Evolutionary conservation across 2,888 invertebrate genomes (phyloP), one percentile per base, ranked within the genome.

Genomic region (Cactoblastis cactorum): DNA sequence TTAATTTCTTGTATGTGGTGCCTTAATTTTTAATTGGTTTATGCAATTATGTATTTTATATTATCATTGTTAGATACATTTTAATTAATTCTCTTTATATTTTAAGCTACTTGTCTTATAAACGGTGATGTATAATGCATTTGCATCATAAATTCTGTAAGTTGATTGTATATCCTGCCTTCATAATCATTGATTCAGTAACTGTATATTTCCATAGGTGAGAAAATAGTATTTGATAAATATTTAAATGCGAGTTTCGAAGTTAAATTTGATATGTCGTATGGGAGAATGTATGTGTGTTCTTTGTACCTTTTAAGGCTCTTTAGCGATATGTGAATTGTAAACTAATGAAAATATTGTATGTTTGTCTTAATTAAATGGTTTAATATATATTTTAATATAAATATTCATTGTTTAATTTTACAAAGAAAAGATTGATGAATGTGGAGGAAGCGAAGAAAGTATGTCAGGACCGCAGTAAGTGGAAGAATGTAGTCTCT

Each of bases 371-470:
- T 83, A 84, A 87, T 84, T 83, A 83, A 88, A 88, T 88, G 88
- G 84, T 88, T 88, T 88, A 88, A 89, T 89, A 88, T 88, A 88
- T 89, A 89, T 88, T 88, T 87, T 86, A 88, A 88, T 88, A 84
- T 83, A 85, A 85, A 74, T 60, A 79, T 48, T 51, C 15, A 2
- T 57, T 49, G 57, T 77, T 74, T 81, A 53, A 64, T 73, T 80
- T 47, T n/a, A n/a, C n/a, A n/a, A n/a, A n/a, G n/a, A n/a, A n/a
- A n/a, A n/a, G n/a, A n/a, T n/a, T n/a, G n/a, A n/a, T n/a, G n/a
- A n/a, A n/a, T n/a, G n/a, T n/a, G n/a, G n/a, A n/a, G n/a, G n/a
- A n/a, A n/a, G n/a, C n/a, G n/a, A n/a, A n/a, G n/a, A n/a, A n/a
- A n/a, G n/a, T n/a, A n/a, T n/a, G n/a, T n/a, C n/a, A n/a, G n/a